phyloP scores from a whole-genome alignment of 2,888 invertebrate species.

The Hybos culiciformis region DNA sequence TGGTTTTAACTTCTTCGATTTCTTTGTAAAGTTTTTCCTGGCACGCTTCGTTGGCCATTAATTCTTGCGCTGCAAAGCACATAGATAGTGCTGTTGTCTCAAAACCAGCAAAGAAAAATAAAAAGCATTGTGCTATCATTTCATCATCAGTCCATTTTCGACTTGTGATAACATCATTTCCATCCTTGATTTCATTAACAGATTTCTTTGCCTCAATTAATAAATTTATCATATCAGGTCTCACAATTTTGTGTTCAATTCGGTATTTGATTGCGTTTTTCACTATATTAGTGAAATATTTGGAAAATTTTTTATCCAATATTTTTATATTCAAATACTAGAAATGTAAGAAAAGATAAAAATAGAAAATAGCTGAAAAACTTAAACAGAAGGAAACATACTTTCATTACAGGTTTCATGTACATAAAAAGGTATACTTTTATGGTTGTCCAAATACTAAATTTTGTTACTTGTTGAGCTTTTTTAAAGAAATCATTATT shows the following conservation, averaged over 20 bases:
- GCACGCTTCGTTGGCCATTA: conserved; percentile 43
- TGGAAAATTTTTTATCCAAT: conserved; percentile 24
- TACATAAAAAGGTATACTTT: conserved; percentile 20
- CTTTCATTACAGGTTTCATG: conserved; percentile 19
- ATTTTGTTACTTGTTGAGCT: conserved; percentile 37
- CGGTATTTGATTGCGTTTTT: conserved; percentile 36
- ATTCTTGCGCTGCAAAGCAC: conserved; percentile 41
- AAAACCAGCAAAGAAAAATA: conserved; percentile 45
- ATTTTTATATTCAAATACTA: conserved; percentile 24
- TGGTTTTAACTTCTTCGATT: conserved; percentile 28
- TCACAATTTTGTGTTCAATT: conserved; percentile 34
- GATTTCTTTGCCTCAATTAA: conserved; percentile 40
- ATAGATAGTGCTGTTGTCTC: conserved; percentile 36
- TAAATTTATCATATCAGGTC: conserved; percentile 43
- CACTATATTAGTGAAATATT: conserved; percentile 36
- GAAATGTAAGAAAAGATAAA: background rate
- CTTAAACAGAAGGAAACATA: conserved; percentile 11
- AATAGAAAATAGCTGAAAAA: background rate
- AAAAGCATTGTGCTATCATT: conserved; percentile 42
- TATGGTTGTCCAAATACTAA: conserved; percentile 21
- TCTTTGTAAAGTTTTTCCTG: conserved; percentile 40
- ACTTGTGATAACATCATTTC: conserved; percentile 8
- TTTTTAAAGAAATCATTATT: conserved; percentile 42
- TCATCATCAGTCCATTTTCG: conserved; percentile 37
- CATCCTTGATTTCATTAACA: conserved; percentile 10